These are phyloP conservation scores for Psephotus haematonotus DNA, from an alignment of 2,113 vertebrate genomes.

Conservation along the genomic window DNA sequence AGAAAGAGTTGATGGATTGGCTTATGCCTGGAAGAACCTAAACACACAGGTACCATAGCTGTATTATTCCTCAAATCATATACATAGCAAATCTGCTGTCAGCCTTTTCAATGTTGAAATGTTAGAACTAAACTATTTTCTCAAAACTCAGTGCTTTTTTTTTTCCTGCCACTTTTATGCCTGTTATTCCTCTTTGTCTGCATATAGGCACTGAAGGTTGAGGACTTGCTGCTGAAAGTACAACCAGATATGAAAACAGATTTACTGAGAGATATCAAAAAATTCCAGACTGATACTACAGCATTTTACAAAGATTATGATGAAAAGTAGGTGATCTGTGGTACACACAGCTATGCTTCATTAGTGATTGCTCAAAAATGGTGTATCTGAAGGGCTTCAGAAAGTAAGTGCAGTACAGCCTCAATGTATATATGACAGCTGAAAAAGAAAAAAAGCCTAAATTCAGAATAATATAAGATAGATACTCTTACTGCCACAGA, in stretches of 20 bases:
- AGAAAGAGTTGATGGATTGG: conserved; percentile 81
- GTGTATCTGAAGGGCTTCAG: not conserved
- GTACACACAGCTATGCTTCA: not conserved
- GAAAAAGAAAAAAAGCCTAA: not conserved
- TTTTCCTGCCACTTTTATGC: not conserved
- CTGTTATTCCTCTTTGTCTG: not conserved
- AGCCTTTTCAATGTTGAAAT: not conserved
- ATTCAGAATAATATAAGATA: not conserved
- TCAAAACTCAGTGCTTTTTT: not conserved
- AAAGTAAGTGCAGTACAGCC: not conserved
- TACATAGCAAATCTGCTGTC: not conserved
- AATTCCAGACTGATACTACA: conserved; percentile 68
- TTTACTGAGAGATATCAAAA: conserved; percentile 72
- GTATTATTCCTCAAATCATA: not conserved
- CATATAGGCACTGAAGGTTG: conserved; percentile 75
- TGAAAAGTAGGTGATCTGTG: conserved; percentile 67
- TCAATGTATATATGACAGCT: not conserved
- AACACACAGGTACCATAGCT: conserved; percentile 69
- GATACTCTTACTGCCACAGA: not conserved
- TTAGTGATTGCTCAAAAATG: not conserved
- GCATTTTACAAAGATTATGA: conserved; percentile 77
- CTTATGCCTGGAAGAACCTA: conserved; percentile 82
- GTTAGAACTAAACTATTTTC: not conserved
- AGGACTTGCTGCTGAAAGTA: conserved; percentile 77
- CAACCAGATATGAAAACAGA: conserved; percentile 81